Percentiles rank a stretch among this genome's conserved stretches.
Evolutionary conservation across 1,140 invertebrate species (phyloP).

Genomic region (Andricus grossulariae): DNA sequence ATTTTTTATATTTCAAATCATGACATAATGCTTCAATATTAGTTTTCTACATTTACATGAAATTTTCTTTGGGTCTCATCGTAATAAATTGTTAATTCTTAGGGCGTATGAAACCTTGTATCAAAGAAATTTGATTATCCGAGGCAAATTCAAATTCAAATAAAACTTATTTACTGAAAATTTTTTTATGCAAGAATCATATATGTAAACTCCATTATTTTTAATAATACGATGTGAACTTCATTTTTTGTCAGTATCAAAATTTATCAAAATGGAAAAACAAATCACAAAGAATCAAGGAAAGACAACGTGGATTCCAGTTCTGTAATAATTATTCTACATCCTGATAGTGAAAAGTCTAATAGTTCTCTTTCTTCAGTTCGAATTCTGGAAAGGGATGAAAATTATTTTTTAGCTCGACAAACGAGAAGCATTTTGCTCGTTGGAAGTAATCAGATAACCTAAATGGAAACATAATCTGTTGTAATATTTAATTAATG

Average conservation of each 20-base stretch:
- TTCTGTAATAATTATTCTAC: neutral
- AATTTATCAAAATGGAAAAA: neutral
- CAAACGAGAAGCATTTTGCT: slow-evolving; percentile 40
- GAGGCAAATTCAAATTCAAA: too few relatives aligned
- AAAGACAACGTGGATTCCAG: neutral
- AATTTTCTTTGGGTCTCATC: too few relatives aligned
- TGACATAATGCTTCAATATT: too few relatives aligned
- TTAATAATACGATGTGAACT: neutral
- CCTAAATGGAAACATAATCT: too few relatives aligned
- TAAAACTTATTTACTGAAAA: too few relatives aligned
- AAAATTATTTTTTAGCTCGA: slow-evolving; percentile 6
- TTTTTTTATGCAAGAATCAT: too few relatives aligned
- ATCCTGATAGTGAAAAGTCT: neutral
- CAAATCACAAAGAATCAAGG: neutral
- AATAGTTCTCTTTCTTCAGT: neutral
- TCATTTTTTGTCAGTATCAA: neutral
- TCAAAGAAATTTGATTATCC: too few relatives aligned
- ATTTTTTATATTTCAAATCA: too few relatives aligned
- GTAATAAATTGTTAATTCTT: too few relatives aligned
- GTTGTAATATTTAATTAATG: too few relatives aligned
- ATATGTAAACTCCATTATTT: neutral
- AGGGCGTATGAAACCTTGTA: too few relatives aligned
- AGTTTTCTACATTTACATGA: too few relatives aligned
- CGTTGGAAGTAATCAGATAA: slow-evolving; percentile 45
- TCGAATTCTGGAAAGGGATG: neutral